phyloP scores from a whole-genome alignment of 2,888 invertebrate species.

The Apomyelois bistriatella region DNA sequence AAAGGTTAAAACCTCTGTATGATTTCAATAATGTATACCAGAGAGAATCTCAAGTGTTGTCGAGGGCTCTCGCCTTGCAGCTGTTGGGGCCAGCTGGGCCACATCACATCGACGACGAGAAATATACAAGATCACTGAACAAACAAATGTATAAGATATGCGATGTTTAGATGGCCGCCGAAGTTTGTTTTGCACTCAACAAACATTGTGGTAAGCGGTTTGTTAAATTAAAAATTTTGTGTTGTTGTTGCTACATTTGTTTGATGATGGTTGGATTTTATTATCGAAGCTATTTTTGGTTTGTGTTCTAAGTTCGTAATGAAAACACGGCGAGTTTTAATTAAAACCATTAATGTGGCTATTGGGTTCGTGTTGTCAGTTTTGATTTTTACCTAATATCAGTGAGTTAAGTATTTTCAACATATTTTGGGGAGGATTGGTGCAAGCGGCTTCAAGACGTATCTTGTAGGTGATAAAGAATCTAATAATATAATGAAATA shows the following conservation, averaged over 20 bases:
- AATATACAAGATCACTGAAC: slow-evolving; percentile 53
- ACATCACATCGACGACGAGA: slow-evolving; percentile 48
- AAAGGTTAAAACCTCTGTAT: slow-evolving; percentile 27
- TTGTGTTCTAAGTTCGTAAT: background rate
- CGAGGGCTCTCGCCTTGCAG: slow-evolving; percentile 51
- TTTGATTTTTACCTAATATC: too few relatives aligned
- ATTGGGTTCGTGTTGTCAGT: too few relatives aligned
- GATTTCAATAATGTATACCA: slow-evolving; percentile 29
- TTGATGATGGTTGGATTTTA: slow-evolving; percentile 18
- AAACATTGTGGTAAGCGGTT: slow-evolving; percentile 48
- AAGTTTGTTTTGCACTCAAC: slow-evolving; percentile 49
- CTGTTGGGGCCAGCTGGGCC: slow-evolving; percentile 59
- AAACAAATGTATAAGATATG: slow-evolving; percentile 54
- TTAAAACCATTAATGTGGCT: too few relatives aligned
- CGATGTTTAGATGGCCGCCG: slow-evolving; percentile 42
- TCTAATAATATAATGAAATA: too few relatives aligned
- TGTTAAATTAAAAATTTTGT: slow-evolving; percentile 36
- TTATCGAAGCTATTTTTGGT: slow-evolving; percentile 14
- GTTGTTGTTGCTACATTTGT: slow-evolving; percentile 25
- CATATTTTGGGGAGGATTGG: too few relatives aligned
- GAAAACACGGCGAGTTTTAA: too few relatives aligned
- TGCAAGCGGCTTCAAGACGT: too few relatives aligned
- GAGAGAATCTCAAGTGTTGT: slow-evolving; percentile 31
- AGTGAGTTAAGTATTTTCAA: too few relatives aligned
- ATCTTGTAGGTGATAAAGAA: too few relatives aligned